phyloP scores from a whole-genome alignment of 2,888 invertebrate species.

The Coelinius sp. region DNA sequence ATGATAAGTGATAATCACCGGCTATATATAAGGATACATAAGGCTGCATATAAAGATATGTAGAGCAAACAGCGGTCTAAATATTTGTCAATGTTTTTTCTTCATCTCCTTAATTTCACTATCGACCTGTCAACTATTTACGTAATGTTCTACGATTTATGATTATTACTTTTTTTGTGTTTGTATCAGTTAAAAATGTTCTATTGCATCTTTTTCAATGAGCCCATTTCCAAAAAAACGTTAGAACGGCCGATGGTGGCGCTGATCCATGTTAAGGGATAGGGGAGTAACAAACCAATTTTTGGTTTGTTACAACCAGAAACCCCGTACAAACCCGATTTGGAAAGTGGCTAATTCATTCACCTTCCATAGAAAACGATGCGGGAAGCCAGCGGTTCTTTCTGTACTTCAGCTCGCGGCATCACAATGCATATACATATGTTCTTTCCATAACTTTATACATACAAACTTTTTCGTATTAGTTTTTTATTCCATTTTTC shows the following conservation, averaged over 20 bases:
- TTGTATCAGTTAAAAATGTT: conserved; percentile 31
- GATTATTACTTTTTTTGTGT: conserved; percentile 20
- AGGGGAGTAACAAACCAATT: too few relatives aligned
- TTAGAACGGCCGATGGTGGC: too few relatives aligned
- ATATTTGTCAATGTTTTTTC: conserved; percentile 29
- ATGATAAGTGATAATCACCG: background rate
- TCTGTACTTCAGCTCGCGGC: conserved; percentile 41
- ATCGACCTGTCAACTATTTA: background rate
- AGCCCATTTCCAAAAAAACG: too few relatives aligned
- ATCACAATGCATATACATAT: conserved; percentile 22
- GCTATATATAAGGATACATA: background rate
- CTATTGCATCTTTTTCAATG: background rate
- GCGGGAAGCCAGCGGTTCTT: conserved; percentile 19
- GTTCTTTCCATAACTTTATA: conserved; percentile 23
- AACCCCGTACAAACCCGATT: too few relatives aligned
- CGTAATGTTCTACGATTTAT: conserved; percentile 4
- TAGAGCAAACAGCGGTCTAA: background rate
- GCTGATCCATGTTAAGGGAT: too few relatives aligned
- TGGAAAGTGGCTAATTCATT: too few relatives aligned
- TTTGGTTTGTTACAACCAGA: too few relatives aligned
- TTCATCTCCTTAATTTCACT: conserved; percentile 41
- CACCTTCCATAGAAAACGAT: background rate
- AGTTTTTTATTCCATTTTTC: conserved; percentile 13
- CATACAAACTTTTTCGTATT: conserved; percentile 35
- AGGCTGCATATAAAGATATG: too few relatives aligned